phyloP scores from a whole-genome alignment of 2,888 invertebrate genomes.

The Acanthococcus lagerstroemiae region DNA sequence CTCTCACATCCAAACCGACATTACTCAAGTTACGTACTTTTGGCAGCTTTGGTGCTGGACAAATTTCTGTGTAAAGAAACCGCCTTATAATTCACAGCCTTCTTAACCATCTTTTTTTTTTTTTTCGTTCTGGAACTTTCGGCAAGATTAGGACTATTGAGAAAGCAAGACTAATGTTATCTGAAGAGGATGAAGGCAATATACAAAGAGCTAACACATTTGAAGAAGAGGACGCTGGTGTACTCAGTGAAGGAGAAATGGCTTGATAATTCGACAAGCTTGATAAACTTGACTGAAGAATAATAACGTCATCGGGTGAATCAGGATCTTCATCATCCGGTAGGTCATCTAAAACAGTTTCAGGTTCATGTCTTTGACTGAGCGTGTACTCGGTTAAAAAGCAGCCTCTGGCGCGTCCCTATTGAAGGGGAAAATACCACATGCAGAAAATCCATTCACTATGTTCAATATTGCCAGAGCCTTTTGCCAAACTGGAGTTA shows the following conservation, averaged over 20 bases:
- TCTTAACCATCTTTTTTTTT: too few relatives aligned
- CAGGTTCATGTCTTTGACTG: not conserved
- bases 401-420: conserved; percentile 37
- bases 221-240: not conserved
- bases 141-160: conserved; percentile 1
- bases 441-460: conserved; percentile 37
- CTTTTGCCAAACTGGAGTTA: conserved; percentile 37
- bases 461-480: conserved; percentile 37
- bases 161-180: not conserved
- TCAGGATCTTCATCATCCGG: not conserved
- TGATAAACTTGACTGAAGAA: not conserved
- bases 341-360: not conserved
- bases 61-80: not conserved
- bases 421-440: conserved; percentile 39
- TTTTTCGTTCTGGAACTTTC: not conserved
- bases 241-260: not conserved
- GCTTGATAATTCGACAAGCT: not conserved
- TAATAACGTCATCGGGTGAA: not conserved
- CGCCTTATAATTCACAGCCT: conserved; percentile 3
- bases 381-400: conserved; percentile 35
- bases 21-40: not conserved
- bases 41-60: not conserved
- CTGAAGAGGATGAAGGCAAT: not conserved
- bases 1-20: not conserved
- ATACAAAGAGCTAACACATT: not conserved